phyloP scores from a whole-genome alignment of 2,113 vertebrate genomes.

The Embiotoca jacksoni region DNA sequence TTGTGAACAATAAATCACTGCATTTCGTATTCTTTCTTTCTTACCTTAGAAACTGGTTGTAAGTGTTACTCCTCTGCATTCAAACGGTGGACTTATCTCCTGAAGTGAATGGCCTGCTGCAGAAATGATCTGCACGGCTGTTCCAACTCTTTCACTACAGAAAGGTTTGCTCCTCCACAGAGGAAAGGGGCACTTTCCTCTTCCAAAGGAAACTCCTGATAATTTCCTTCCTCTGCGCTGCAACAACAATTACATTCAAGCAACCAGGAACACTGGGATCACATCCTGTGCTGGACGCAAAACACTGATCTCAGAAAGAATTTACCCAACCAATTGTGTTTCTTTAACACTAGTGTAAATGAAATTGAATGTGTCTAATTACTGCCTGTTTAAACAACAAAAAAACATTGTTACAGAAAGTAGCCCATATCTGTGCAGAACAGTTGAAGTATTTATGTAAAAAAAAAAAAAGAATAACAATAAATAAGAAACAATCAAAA shows the following conservation, averaged over 20 bases:
- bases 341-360: background rate
- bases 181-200: slow-evolving; percentile 79
- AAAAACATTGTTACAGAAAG: background rate
- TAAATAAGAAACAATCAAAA: too few relatives aligned
- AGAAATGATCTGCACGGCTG: slow-evolving; percentile 8
- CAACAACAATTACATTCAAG: slow-evolving; percentile 76
- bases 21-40: slow-evolving; percentile 10
- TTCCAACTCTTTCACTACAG: slow-evolving; percentile 54
- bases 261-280: slow-evolving; percentile 66
- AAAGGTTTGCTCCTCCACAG: slow-evolving; percentile 74
- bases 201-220: slow-evolving; percentile 81
- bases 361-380: background rate
- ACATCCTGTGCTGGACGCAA: slow-evolving; percentile 77
- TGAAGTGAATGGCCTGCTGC: slow-evolving; percentile 8
- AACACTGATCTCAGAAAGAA: slow-evolving; percentile 40
- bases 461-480: too few relatives aligned
- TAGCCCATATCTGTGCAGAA: background rate
- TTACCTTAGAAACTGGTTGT: slow-evolving; percentile 64
- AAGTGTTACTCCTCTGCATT: slow-evolving; percentile 21
- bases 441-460: too few relatives aligned
- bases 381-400: too few relatives aligned
- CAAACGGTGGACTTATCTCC: background rate
- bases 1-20: background rate
- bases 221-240: slow-evolving; percentile 78
- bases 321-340: background rate